Evolutionary conservation across 2,888 invertebrate species (phyloP).

Genomic region (Drosophila nr. medialis): DNA sequence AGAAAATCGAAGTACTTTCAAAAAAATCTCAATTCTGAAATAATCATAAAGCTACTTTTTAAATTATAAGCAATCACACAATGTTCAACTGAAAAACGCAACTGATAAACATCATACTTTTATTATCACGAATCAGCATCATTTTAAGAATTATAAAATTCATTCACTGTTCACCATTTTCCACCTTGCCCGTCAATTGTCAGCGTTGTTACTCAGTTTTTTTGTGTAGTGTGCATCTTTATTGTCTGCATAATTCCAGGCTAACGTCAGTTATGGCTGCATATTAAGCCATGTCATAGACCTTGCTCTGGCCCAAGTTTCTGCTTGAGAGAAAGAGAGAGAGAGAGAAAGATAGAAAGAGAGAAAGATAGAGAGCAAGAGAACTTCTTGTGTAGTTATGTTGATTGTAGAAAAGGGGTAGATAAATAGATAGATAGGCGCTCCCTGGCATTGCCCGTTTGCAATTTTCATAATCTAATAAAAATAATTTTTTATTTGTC

Average conservation of each 20-base stretch:
- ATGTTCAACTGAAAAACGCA: too few species aligned
- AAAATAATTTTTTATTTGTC: conserved; percentile 76
- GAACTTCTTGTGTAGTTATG: conserved; percentile 53
- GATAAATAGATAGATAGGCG: conserved; percentile 29
- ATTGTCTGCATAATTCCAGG: conserved; percentile 49
- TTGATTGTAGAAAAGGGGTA: conserved; percentile 59
- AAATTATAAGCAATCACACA: neutral
- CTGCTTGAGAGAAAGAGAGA: neutral
- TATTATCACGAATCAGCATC: neutral
- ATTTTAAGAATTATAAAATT: neutral
- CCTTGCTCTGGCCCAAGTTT: conserved; percentile 20
- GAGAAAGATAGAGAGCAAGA: neutral
- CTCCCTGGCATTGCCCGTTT: conserved; percentile 32
- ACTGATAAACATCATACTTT: neutral
- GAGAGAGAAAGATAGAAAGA: neutral
- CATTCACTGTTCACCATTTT: neutral
- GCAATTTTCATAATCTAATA: conserved; percentile 67
- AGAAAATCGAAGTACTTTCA: neutral
- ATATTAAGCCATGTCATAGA: conserved; percentile 32
- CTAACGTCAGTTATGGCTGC: conserved; percentile 46
- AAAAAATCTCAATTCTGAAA: too few species aligned
- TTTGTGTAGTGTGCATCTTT: conserved; percentile 29
- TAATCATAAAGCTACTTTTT: neutral
- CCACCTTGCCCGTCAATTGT: neutral
- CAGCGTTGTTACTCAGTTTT: neutral